phyloP scores from a whole-genome alignment of 23 tunicate genomes.

The Styela plicata region DNA sequence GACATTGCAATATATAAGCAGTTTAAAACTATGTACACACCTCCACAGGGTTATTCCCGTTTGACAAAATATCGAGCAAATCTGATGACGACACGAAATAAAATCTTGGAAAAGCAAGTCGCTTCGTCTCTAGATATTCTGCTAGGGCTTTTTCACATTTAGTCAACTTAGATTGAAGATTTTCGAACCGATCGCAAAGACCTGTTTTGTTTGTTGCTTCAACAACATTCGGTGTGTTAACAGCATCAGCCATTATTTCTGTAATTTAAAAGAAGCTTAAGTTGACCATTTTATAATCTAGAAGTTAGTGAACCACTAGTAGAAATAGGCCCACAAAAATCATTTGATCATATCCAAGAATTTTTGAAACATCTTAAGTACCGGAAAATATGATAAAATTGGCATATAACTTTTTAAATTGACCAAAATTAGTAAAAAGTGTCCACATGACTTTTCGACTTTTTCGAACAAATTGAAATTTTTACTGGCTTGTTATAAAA shows the following conservation, averaged over 20 bases:
- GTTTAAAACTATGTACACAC: conserved; percentile 1
- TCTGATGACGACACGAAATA: conserved; percentile 97
- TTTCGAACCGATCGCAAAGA: conserved; percentile 66
- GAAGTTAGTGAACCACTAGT: no score
- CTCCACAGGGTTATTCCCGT: conserved; percentile 97
- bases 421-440: no score
- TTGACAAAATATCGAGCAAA: conserved; percentile 93
- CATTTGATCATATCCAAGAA: no score
- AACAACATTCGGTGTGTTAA: conserved; percentile 90
- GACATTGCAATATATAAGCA: background rate
- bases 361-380: no score
- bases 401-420: no score
- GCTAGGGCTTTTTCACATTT: conserved; percentile 92
- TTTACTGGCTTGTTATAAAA: no score
- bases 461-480: no score
- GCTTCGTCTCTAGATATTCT: conserved; percentile 93
- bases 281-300: no score
- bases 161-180: conserved; percentile 68
- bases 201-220: conserved; percentile 93
- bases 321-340: no score
- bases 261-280: no score
- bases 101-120: conserved; percentile 95
- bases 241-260: conserved; percentile 96
- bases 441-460: no score
- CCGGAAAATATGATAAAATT: no score